A percentile compares a stretch with the other conserved stretches of the same genome.
Conservation (phyloP, 2,888 invertebrate species). For the Camponotus fellah region DNA sequence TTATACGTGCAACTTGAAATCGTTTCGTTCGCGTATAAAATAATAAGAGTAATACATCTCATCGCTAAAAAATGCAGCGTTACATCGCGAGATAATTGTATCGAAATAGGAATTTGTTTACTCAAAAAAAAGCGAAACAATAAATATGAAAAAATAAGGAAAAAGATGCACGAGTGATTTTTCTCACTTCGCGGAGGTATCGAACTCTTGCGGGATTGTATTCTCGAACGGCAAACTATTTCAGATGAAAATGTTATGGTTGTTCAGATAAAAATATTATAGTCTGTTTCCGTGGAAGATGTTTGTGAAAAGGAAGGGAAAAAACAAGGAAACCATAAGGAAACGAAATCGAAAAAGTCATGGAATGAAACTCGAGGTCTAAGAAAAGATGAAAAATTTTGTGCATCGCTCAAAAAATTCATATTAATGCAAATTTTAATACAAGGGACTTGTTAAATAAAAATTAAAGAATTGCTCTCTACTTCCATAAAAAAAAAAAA, state of each 20-base stretch:
- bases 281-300: background rate
- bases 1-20: background rate
- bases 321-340: background rate
- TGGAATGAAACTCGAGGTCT: no score
- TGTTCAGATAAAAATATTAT: constrained; percentile 32
- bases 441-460: background rate
- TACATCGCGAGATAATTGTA: constrained; percentile 31
- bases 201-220: background rate
- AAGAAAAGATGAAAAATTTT: background rate
- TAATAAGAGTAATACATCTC: constrained; percentile 17
- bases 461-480: background rate
- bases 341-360: background rate
- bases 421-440: background rate
- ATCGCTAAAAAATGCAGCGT: background rate
- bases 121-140: background rate
- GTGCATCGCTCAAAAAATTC: background rate
- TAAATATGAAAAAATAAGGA: background rate
- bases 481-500: background rate
- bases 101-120: background rate
- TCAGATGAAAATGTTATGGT: constrained; percentile 43
- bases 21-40: background rate
- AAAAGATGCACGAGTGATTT: constrained; percentile 11
- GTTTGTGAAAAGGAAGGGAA: background rate
- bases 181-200: constrained; percentile 21
- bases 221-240: constrained; percentile 22